Base-by-base conservation (phyloP, 2,113 vertebrate genomes). In the Siniperca chuatsi region DNA sequence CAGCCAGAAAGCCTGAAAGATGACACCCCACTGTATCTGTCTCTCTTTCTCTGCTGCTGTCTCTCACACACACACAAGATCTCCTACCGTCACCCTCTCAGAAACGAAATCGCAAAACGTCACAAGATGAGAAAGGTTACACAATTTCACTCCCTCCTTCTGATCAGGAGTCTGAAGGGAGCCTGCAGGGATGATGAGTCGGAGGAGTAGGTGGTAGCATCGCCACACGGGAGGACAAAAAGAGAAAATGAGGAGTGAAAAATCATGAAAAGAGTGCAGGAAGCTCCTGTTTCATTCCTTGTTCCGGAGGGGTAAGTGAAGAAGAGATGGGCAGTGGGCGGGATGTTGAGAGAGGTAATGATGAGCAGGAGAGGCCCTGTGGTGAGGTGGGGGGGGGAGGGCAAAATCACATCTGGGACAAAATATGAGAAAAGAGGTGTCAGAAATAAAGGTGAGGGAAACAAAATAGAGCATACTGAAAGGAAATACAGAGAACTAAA, bases 231-330 rank as follows among this genome's bases (percentile, higher is more conserved):
- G 68, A 80, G 77, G 83, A 87, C 73, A 64, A 80, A 70, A 78
- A 80, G 83, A 69, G 52, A 20, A 50, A 75, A 25, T 25, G 50
- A 83, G 42, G 70, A 76, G 69, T 16, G 58, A 15, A 66, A 81
- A 79, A 89, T 90, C 66, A 92, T 93, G 81, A 91, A 84, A 83
- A 87, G 87, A 77, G 69, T 73, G 29, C 62, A 82, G 65, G 79
- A 68, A 82, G 84, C 55, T 69, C 25, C n/a, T 1, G 2, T 81
- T 86, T 82, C 50, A 44, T 75, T 75, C 60, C 66, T 18, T 16
- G 48, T 81, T 85, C 60, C 0, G 2, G 37, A 18, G 75, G 74
- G 46, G 65, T 71, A 78, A 68, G 86, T 70, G 64, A 11, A 48
- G 72, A 81, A 79, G 62, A 72, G 62, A 81, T 44, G 81, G 88